Base-by-base conservation (phyloP, 2,113 vertebrate species). In the Rynchops niger region DNA sequence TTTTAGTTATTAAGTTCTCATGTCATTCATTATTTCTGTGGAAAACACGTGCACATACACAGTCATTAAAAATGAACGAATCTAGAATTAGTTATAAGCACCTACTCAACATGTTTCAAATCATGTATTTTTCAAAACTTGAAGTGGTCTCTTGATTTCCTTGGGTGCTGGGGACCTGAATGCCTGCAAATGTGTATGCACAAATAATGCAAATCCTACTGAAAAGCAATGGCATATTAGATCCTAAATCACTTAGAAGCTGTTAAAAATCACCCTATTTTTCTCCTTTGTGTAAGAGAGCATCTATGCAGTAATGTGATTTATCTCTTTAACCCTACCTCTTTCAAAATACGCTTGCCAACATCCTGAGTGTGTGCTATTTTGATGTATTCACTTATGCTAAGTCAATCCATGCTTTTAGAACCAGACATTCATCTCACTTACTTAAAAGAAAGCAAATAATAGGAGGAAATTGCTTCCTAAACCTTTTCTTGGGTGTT, bases 1-100 rank as follows among this genome's bases (percentile, higher is more conserved):
- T 93, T 67, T 92, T 84, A 67, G 47, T 92, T 88, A 56, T 34
- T 82, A 73, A 67, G 13, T 43, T 72, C 19, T 76, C 49, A 55
- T 22, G 50, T 93, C 82, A 70, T 93, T 77, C 66, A 55, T 90
- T 94, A 86, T 94, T 97, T 95, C 40, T 79, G 45, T 8, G 95
- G 55, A 88, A 89, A 90, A 93, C 14, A 2, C 27, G 18, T 42
- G 13, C 38, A 56, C 45, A 70, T 36, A 71, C 13, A 58, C 7
- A 80, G 56, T 70, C 30, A 72, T 93, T 88, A 89, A 91, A 96
- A 95, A 87, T 55, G 81, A 82, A 61, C 6, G 3, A 66, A 93
- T 82, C 59, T 76, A 77, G 74, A 95, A 94, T 90, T 88, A 92
- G 50, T 71, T 43, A 43, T 91, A 90, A 49, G 2, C 71, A 92